These are phyloP conservation scores for Drosophila emarginata DNA, from an alignment of 2,888 invertebrate genomes.

Conservation along the genomic window DNA sequence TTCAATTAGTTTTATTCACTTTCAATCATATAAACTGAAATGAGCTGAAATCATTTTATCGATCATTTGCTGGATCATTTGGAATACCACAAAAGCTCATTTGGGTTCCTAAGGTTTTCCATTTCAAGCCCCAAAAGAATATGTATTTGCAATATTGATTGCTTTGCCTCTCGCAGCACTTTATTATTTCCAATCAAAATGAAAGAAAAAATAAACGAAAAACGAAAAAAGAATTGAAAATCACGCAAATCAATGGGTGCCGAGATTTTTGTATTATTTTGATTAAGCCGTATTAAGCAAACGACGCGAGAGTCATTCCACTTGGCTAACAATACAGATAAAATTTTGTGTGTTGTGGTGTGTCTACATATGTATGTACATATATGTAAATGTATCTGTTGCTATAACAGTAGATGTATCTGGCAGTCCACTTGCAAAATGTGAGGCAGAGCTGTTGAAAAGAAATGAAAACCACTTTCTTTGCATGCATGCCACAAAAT, in stretches of 20 bases:
- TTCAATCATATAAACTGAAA: background rate
- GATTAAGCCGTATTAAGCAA: slow-evolving; percentile 47
- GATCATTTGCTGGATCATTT: slow-evolving; percentile 29
- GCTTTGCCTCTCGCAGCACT: slow-evolving; percentile 24
- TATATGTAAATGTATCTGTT: background rate
- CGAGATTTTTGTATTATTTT: slow-evolving; percentile 28
- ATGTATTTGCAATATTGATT: slow-evolving; percentile 6
- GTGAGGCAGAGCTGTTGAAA: slow-evolving; percentile 63
- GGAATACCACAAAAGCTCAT: slow-evolving; percentile 62
- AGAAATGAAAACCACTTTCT: slow-evolving; percentile 82
- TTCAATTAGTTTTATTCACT: background rate
- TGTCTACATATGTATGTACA: background rate
- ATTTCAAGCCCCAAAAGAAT: background rate
- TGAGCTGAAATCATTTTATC: slow-evolving; percentile 17
- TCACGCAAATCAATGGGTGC: slow-evolving; percentile 68
- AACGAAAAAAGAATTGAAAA: slow-evolving; percentile 33
- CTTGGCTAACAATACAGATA: slow-evolving; percentile 30
- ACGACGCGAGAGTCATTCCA: slow-evolving; percentile 46
- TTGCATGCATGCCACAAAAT: slow-evolving; percentile 75
- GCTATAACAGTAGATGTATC: background rate
- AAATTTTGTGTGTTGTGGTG: slow-evolving; percentile 31
- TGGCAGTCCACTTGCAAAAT: slow-evolving; percentile 3
- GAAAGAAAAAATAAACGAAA: background rate
- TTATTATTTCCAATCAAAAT: slow-evolving; percentile 42
- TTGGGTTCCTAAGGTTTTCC: slow-evolving; percentile 37